phyloP scores from a whole-genome alignment of 2,797 vertebrate genomes.

The Ammospiza maritima region DNA sequence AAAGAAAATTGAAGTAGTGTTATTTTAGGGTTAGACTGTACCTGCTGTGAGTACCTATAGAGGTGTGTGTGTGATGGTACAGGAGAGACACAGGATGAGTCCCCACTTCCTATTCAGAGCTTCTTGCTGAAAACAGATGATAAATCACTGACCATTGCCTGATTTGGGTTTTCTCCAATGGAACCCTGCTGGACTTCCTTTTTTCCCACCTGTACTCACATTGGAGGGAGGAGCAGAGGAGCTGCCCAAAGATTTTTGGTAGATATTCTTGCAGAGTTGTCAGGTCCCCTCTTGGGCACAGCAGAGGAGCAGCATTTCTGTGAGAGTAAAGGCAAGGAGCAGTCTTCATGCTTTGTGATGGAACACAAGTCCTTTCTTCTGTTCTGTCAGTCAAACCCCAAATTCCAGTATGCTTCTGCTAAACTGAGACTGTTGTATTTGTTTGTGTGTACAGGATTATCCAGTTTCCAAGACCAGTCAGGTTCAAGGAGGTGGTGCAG shows the following conservation, averaged over 20 bases:
- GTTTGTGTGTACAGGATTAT: slow-evolving; percentile 81
- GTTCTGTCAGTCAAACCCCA: not conserved
- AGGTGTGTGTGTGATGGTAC: not conserved
- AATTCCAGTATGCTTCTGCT: not conserved
- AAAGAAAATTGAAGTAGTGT: not conserved
- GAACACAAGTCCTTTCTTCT: not conserved
- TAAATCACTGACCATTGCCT: not conserved
- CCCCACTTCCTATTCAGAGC: not conserved
- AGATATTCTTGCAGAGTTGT: not conserved
- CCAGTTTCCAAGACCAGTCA: slow-evolving; percentile 88
- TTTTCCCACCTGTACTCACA: not conserved
- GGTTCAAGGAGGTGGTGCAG: slow-evolving; percentile 89
- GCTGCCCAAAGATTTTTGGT: not conserved
- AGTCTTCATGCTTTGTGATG: not conserved
- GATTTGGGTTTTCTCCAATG: not conserved
- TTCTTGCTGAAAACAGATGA: not conserved
- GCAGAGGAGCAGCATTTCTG: not conserved
- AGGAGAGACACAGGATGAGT: not conserved
- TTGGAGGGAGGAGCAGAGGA: not conserved
- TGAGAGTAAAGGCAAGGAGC: not conserved
- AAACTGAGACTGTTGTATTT: not conserved
- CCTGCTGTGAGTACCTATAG: not conserved
- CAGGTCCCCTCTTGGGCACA: not conserved
- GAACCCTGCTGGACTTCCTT: not conserved
- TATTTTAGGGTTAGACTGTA: not conserved